These are phyloP conservation scores for Meloidogyne chitwoodi DNA, from an alignment of 1,140 invertebrate species.

Conservation along the genomic window DNA sequence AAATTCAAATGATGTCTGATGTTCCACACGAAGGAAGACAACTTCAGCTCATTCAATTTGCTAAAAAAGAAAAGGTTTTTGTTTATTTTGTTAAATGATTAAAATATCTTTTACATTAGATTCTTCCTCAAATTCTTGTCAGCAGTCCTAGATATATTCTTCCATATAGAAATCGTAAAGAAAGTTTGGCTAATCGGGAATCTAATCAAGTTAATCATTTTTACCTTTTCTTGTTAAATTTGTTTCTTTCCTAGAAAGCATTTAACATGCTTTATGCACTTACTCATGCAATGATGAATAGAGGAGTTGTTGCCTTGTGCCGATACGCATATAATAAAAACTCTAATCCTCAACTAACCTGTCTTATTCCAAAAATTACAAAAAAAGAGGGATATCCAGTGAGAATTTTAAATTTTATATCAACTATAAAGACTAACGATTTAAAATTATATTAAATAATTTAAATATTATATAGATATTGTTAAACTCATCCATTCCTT, in stretches of 20 bases:
- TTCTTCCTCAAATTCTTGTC: conserved; percentile 32
- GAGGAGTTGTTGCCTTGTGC: conserved; percentile 29
- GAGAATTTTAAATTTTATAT: too few relatives aligned
- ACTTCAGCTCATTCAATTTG: conserved; percentile 35
- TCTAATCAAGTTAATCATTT: neutral
- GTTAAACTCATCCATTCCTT: conserved; percentile 3
- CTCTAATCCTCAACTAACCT: conserved; percentile 24
- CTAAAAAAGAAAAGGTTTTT: conserved; percentile 28
- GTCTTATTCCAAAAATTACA: conserved; percentile 31
- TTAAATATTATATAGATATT: neutral
- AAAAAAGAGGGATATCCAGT: conserved; percentile 16
- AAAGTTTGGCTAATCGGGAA: neutral
- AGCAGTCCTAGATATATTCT: conserved; percentile 30
- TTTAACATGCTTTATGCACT: conserved; percentile 18
- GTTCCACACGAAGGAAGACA: conserved; percentile 26
- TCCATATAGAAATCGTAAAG: conserved; percentile 6
- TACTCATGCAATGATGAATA: conserved; percentile 27
- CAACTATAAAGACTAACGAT: neutral
- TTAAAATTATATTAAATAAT: neutral
- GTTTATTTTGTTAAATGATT: neutral
- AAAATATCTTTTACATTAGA: conserved; percentile 14
- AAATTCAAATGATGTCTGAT: conserved; percentile 20
- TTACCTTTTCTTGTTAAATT: neutral
- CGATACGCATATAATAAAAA: conserved; percentile 34
- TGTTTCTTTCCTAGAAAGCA: conserved; percentile 14